A percentile compares a stretch with the other conserved stretches of the same genome.
Evolutionary conservation across 2,888 invertebrate genomes (phyloP).

Genomic region (Dolichopus griseipennis): DNA sequence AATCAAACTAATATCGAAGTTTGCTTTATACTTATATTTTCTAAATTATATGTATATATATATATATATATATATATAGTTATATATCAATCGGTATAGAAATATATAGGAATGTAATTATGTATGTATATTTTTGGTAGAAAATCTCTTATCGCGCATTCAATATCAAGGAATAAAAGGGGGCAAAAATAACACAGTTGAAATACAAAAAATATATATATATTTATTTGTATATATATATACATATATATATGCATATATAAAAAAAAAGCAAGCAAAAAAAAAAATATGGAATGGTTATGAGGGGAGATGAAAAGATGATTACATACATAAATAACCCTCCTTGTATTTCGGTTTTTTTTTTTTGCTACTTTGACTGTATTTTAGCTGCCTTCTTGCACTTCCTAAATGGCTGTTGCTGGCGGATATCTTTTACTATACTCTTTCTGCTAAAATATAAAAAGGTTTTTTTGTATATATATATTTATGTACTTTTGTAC

Average conservation of each 20-base stretch:
- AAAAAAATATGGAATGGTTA: not conserved
- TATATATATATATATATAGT: no score
- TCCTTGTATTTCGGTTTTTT: not conserved
- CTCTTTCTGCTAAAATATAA: not conserved
- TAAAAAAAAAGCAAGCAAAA: not conserved
- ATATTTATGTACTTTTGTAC: no score
- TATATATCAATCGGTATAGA: no score
- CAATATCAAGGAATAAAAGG: slow-evolving; percentile 7
- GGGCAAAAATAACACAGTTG: slow-evolving; percentile 8
- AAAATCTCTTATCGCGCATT: slow-evolving; percentile 16
- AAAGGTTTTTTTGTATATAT: no score
- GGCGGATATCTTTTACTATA: not conserved
- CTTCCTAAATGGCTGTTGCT: not conserved
- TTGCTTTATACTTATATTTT: no score
- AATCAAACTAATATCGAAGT: not conserved
- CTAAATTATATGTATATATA: no score
- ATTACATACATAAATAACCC: not conserved
- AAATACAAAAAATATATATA: not conserved
- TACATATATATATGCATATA: not conserved
- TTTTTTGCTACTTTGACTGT: not conserved
- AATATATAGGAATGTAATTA: no score
- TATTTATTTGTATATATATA: no score
- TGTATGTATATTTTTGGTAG: not conserved
- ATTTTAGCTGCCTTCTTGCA: not conserved
- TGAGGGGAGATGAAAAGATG: not conserved